phyloP scores from a whole-genome alignment of 2,113 vertebrate species.

The Redunca redunca region DNA sequence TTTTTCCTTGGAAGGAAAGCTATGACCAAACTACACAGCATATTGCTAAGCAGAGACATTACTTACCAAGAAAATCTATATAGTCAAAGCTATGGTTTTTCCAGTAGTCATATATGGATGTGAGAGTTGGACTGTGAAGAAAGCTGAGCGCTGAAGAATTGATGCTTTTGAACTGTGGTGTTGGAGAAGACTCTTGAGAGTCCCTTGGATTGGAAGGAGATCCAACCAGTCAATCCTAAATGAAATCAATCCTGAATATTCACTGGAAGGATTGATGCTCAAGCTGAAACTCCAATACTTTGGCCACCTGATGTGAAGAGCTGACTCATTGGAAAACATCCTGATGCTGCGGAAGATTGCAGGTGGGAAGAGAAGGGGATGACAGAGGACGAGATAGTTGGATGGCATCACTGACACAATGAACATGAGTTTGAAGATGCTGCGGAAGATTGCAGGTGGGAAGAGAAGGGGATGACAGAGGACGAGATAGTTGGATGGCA shows the following conservation, averaged over 20 bases:
- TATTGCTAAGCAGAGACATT: not conserved
- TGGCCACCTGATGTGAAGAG: not conserved
- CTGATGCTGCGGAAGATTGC: not conserved
- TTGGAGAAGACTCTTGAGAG: not conserved
- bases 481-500: accelerated
- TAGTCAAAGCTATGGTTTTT: not conserved
- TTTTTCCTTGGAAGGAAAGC: not conserved
- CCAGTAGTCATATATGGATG: not conserved
- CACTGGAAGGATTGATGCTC: not conserved
- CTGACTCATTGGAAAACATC: not conserved
- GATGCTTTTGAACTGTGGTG: not conserved
- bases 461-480: not conserved
- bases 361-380: not conserved
- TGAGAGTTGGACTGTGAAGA: not conserved
- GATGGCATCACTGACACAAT: not conserved
- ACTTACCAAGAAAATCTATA: not conserved
- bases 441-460: not conserved
- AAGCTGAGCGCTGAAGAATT: not conserved
- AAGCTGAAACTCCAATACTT: not conserved
- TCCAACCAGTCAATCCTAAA: not conserved
- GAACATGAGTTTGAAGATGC: not conserved
- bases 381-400: not conserved
- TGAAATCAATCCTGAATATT: not conserved
- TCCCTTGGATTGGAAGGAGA: not conserved
- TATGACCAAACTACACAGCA: not conserved